Percentiles rank a stretch among this genome's conserved stretches.
Conservation (phyloP, 2,797 vertebrate genomes). For the Adrianichthys oophorus region DNA sequence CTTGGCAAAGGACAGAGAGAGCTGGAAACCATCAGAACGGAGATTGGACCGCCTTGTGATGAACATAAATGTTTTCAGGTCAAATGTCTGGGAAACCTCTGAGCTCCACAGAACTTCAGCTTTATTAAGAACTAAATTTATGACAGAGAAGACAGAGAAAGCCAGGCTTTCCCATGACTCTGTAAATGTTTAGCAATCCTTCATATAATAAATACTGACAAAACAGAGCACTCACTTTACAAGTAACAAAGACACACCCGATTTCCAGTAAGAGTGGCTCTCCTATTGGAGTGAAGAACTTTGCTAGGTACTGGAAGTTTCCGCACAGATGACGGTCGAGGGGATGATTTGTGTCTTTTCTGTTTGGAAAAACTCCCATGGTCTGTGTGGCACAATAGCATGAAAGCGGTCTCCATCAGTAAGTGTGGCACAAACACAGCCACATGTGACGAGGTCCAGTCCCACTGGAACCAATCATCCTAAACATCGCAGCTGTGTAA, state of each 20-base stretch:
- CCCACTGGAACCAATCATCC: constrained; percentile 5
- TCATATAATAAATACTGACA: constrained; percentile 10
- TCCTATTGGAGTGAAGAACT: background rate
- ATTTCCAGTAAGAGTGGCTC: background rate
- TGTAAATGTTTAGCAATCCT: constrained; percentile 16
- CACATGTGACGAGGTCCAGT: constrained; percentile 2
- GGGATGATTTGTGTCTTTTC: background rate
- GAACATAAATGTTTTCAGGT: background rate
- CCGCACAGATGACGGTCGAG: background rate
- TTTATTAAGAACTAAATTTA: constrained; percentile 13
- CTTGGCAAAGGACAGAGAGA: too few species aligned
- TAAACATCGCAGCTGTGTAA: background rate
- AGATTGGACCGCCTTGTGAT: too few species aligned
- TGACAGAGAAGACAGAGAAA: constrained; percentile 3
- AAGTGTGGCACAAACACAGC: background rate
- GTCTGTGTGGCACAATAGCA: constrained; percentile 4
- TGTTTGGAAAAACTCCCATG: background rate
- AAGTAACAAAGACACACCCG: constrained; percentile 18
- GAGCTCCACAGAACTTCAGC: constrained; percentile 2
- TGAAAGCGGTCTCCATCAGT: constrained; percentile 3
- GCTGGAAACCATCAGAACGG: too few species aligned
- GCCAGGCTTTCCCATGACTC: constrained; percentile 14
- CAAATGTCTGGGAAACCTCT: constrained; percentile 3
- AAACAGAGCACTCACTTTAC: constrained; percentile 3
- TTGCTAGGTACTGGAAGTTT: background rate